Percentiles rank a stretch among this genome's conserved stretches.
These are phyloP conservation scores for Antheraea mylitta DNA, from an alignment of 1,140 invertebrate genomes.

Conservation along the genomic window DNA sequence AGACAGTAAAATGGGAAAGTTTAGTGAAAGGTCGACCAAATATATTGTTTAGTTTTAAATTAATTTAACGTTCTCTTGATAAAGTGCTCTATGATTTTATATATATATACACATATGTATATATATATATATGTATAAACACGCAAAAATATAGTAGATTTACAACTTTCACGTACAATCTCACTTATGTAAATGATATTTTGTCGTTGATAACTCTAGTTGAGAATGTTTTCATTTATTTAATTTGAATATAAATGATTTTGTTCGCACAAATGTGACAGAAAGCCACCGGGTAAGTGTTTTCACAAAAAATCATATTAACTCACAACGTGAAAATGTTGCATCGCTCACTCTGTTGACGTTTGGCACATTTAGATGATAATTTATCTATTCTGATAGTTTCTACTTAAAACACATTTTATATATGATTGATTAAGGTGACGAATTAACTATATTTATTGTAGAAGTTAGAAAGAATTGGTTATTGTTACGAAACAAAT, in stretches of 20 bases:
- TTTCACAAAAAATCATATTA: background rate
- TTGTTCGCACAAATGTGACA: background rate
- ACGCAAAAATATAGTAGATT: slow-evolving; percentile 7
- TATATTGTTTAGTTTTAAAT: slow-evolving; percentile 38
- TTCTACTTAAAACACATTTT: no score
- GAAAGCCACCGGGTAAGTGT: background rate
- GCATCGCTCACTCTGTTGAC: no score
- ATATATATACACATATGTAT: background rate
- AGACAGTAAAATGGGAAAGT: slow-evolving; percentile 48
- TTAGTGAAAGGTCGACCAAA: slow-evolving; percentile 46
- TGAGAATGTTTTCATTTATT: background rate
- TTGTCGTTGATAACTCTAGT: background rate
- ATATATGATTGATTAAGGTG: no score
- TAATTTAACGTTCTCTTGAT: slow-evolving; percentile 13
- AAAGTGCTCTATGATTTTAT: slow-evolving; percentile 11
- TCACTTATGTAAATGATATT: slow-evolving; percentile 1
- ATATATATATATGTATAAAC: background rate
- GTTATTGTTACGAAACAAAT: no score
- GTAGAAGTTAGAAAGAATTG: no score
- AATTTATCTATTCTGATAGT: no score
- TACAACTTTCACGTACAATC: slow-evolving; percentile 2
- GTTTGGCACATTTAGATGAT: no score
- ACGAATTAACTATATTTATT: no score
- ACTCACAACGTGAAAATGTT: no score
- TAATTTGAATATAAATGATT: background rate